Percentiles rank a stretch among this genome's conserved stretches.
Conservation (phyloP, 2,113 vertebrate genomes). For the Balaenoptera acutorostrata region DNA sequence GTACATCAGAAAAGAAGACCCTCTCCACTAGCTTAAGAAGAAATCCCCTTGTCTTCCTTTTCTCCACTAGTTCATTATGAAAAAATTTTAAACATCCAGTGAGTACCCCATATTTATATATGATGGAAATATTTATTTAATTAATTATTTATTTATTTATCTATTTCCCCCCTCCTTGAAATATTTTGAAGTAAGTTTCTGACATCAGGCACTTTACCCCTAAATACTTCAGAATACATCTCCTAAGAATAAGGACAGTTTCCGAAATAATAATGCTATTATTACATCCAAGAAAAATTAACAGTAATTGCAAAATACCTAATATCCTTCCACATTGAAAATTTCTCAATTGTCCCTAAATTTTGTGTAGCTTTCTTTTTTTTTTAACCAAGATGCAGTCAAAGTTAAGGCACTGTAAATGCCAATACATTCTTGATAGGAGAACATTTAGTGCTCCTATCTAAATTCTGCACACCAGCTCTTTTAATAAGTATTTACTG, state of each 20-base stretch:
- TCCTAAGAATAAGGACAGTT: background rate
- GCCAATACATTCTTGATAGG: background rate
- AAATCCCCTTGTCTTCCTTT: background rate
- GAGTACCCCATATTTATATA: background rate
- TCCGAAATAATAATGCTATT: background rate
- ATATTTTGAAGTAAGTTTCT: slow-evolving; percentile 33
- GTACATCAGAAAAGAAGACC: background rate
- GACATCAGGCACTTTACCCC: background rate
- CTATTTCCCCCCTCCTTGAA: background rate
- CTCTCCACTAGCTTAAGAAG: slow-evolving; percentile 8
- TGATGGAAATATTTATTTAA: background rate
- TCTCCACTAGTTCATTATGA: background rate
- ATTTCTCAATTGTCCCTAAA: background rate
- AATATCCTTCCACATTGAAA: background rate
- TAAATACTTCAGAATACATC: background rate
- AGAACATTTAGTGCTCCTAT: background rate
- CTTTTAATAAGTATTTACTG: slow-evolving; percentile 18
- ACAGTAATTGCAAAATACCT: background rate
- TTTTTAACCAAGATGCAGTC: background rate
- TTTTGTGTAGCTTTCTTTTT: background rate
- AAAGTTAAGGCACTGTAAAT: slow-evolving; percentile 28
- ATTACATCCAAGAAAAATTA: background rate
- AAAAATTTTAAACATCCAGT: background rate
- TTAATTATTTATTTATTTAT: background rate
- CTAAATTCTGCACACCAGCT: background rate